Percentiles rank a stretch among this genome's conserved stretches.
phyloP scores from a whole-genome alignment of 2,113 vertebrate genomes.

The Pipra filicauda region DNA sequence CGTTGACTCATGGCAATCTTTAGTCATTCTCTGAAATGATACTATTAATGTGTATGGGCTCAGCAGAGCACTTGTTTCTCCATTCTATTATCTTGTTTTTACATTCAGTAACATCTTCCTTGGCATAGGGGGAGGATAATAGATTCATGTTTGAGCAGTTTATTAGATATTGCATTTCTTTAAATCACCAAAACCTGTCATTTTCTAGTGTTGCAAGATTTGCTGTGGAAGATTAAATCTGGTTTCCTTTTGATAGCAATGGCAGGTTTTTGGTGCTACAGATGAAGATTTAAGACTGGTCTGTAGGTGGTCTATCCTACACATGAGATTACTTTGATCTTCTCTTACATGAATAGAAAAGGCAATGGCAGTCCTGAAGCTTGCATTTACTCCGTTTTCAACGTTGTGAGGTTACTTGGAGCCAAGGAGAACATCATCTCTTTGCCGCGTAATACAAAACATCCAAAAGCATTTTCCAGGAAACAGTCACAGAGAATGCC shows the following conservation, averaged over 20 bases:
- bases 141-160: conserved; percentile 25
- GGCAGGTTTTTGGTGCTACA: not conserved
- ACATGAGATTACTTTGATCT: not conserved
- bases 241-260: not conserved
- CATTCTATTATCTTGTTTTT: conserved; percentile 34
- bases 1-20: conserved; percentile 52
- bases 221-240: not conserved
- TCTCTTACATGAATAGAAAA: not conserved
- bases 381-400: not conserved
- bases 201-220: not conserved
- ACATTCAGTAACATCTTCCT: not conserved
- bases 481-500: not conserved
- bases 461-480: not conserved
- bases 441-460: not conserved
- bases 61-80: conserved; percentile 40
- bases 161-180: conserved; percentile 10
- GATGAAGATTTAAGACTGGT: not conserved
- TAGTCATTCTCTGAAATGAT: conserved; percentile 52
- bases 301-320: not conserved
- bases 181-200: conserved; percentile 20
- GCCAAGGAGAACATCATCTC: not conserved
- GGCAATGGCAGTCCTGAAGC: not conserved
- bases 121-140: not conserved
- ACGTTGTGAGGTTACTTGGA: not conserved
- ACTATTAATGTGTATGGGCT: conserved; percentile 30